Conservation (phyloP, 2,888 invertebrate species). For the Rhimphoctona megacephalus region DNA sequence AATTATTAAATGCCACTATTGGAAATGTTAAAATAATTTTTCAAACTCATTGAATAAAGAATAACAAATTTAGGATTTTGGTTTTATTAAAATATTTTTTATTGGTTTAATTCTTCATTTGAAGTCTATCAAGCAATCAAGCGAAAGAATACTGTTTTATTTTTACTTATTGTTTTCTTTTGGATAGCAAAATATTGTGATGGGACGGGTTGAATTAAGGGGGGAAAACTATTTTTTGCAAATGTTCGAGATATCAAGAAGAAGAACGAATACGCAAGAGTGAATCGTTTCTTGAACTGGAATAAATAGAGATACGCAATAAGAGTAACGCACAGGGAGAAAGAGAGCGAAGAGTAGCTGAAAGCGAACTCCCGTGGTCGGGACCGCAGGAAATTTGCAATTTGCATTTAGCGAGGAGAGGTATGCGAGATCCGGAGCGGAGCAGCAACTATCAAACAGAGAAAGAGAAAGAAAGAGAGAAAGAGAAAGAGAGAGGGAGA, state of each 20-base stretch:
- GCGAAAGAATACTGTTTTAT: constrained; percentile 35
- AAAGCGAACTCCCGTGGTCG: constrained; percentile 63
- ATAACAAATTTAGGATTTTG: not conserved
- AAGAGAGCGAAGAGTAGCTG: constrained; percentile 52
- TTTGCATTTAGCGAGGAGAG: constrained; percentile 71
- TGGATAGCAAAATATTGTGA: constrained; percentile 2
- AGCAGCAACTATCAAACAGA: constrained; percentile 37
- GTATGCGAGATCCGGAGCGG: constrained; percentile 67
- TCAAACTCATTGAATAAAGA: no score
- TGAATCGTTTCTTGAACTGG: constrained; percentile 53
- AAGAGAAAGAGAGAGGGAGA: not conserved
- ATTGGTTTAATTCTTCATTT: not conserved
- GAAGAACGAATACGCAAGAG: constrained; percentile 58
- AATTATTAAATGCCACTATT: no score
- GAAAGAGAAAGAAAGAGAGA: no score
- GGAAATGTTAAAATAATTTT: no score
- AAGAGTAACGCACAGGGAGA: constrained; percentile 40
- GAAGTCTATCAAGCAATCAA: not conserved
- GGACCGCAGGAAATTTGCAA: constrained; percentile 72
- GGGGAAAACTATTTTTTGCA: constrained; percentile 41
- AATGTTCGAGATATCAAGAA: constrained; percentile 16
- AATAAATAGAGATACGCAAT: constrained; percentile 45
- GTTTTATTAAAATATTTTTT: not conserved
- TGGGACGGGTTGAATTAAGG: constrained; percentile 41
- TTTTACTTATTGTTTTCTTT: constrained; percentile 24